Conservation (phyloP, 2,113 vertebrate genomes). For the Pomatorhinus ruficollis region DNA sequence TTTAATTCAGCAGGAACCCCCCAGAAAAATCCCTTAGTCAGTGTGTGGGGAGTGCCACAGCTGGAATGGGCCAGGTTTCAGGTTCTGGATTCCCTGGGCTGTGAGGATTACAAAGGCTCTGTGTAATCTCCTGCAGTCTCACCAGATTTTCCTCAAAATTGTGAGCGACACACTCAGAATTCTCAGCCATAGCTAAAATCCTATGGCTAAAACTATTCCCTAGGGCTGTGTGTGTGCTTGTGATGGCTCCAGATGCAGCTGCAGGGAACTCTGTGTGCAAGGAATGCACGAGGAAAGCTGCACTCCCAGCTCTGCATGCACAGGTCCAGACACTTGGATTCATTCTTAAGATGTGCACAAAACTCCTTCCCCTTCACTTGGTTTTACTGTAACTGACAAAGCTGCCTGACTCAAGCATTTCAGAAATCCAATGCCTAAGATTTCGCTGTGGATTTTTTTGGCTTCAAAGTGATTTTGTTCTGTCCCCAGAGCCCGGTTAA, state of each 20-base stretch:
- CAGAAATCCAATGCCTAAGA: conserved; percentile 50
- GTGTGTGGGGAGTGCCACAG: neutral
- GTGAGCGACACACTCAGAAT: neutral
- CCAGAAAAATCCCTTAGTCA: neutral
- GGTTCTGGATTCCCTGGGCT: neutral
- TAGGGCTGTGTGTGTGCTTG: neutral
- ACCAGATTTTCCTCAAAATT: neutral
- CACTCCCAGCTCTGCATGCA: neutral
- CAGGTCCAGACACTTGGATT: neutral
- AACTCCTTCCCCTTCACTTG: neutral
- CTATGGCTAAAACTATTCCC: neutral
- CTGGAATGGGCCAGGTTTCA: neutral
- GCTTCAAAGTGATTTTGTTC: conserved; percentile 68
- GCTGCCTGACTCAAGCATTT: conserved; percentile 38
- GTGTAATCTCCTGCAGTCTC: neutral
- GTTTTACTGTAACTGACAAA: conserved; percentile 52
- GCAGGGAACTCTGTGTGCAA: neutral
- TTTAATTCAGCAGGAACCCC: neutral
- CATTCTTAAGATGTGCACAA: neutral
- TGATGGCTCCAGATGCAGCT: neutral
- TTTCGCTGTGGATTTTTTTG: conserved; percentile 55
- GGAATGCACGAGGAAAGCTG: neutral
- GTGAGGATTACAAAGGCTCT: neutral
- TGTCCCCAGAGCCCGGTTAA: conserved; percentile 65
- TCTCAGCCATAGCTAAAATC: neutral